Conservation (phyloP, 2,797 vertebrate genomes). For the Malurus leucopterus region DNA sequence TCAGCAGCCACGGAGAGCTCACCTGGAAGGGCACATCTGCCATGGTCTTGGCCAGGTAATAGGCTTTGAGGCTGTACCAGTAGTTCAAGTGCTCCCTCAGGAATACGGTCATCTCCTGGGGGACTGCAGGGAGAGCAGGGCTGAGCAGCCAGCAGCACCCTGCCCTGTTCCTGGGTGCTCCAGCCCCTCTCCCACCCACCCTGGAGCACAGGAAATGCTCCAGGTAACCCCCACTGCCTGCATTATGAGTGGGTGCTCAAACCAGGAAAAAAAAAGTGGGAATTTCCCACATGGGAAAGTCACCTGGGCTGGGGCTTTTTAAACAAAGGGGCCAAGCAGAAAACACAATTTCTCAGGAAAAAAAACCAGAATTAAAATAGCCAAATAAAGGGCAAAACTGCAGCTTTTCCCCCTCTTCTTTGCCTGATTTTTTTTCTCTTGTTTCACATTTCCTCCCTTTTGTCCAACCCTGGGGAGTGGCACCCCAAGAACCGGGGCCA, state of each 20-base stretch:
- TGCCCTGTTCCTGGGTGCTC: not conserved
- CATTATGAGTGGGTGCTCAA: rapidly evolving
- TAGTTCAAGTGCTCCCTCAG: slow-evolving; percentile 95
- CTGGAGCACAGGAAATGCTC: not conserved
- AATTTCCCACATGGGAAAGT: not conserved
- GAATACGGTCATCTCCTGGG: slow-evolving; percentile 95
- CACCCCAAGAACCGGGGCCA: not conserved
- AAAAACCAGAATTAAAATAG: not conserved
- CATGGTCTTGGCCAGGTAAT: slow-evolving; percentile 96
- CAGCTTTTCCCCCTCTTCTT: rapidly evolving
- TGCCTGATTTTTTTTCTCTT: not conserved
- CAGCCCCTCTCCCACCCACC: not conserved
- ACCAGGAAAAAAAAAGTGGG: rapidly evolving
- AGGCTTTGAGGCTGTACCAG: slow-evolving; percentile 98
- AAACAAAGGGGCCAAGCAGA: not conserved
- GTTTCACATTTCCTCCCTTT: not conserved
- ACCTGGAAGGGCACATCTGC: slow-evolving; percentile 98
- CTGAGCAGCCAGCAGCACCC: not conserved
- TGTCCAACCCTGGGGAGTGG: too few relatives aligned
- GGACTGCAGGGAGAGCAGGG: slow-evolving; percentile 75
- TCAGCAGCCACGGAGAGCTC: not conserved
- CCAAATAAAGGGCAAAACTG: not conserved
- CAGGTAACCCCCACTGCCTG: not conserved
- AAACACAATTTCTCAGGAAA: not conserved
- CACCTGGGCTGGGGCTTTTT: not conserved